phyloP scores from a whole-genome alignment of 2,113 vertebrate species.

The Catagonus wagneri region DNA sequence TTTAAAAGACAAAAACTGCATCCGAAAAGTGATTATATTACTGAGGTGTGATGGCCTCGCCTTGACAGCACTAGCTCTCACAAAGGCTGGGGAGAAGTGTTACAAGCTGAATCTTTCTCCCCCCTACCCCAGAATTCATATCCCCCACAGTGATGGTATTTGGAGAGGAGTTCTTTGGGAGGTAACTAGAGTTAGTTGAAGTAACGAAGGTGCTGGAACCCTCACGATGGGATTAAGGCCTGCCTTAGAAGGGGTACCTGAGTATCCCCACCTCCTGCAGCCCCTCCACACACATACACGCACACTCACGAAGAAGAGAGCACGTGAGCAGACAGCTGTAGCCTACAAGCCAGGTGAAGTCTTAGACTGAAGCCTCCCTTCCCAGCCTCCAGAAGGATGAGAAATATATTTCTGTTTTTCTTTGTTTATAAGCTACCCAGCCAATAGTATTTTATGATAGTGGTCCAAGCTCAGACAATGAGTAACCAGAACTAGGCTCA shows the following conservation, averaged over 20 bases:
- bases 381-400: neutral
- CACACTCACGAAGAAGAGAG: neutral
- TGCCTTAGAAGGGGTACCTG: neutral
- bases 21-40: neutral
- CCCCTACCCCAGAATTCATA: neutral
- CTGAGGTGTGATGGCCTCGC: neutral
- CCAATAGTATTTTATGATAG: neutral
- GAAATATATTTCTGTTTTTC: neutral
- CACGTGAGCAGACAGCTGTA: accelerated
- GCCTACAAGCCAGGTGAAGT: neutral
- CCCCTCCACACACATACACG: neutral
- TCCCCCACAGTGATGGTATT: neutral
- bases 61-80: neutral
- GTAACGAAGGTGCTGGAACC: too few relatives aligned
- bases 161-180: neutral
- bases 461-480: neutral
- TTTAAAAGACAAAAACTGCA: neutral
- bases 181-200: neutral
- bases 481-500: too few relatives aligned
- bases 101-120: neutral
- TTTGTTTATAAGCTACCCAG: neutral
- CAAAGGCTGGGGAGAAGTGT: neutral
- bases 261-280: neutral
- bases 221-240: neutral
- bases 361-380: neutral